Conservation (phyloP, 2,797 vertebrate genomes). For the Melanotaenia boesemani region DNA sequence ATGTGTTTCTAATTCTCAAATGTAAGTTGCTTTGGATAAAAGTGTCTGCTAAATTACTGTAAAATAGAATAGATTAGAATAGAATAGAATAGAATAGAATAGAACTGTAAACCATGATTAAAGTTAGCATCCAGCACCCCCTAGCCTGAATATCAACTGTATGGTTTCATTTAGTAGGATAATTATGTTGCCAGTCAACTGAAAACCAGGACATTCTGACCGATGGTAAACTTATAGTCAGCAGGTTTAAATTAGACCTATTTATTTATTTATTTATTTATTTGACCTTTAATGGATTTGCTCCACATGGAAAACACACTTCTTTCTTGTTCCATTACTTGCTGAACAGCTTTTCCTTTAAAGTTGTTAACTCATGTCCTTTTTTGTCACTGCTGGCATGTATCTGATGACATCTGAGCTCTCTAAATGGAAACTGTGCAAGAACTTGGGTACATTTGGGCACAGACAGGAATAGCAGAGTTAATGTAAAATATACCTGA, state of each 20-base stretch:
- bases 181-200: neutral
- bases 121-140: neutral
- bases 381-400: neutral
- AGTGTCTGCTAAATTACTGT: no score
- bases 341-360: neutral
- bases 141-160: no score
- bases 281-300: neutral
- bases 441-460: constrained; percentile 4
- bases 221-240: neutral
- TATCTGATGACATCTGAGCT: constrained; percentile 10
- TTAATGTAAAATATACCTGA: constrained; percentile 36
- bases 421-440: constrained; percentile 21
- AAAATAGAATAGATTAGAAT: no score
- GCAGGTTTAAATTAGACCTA: no score
- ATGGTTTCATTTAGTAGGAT: neutral
- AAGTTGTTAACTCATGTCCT: neutral
- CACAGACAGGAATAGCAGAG: constrained; percentile 24
- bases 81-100: no score
- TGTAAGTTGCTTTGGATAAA: no score
- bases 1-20: no score
- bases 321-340: neutral
- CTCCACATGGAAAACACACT: neutral
- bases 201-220: neutral
- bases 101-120: neutral
- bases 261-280: neutral